Evolutionary conservation across 2,797 vertebrate genomes (phyloP), one percentile per base, ranked within the genome.

Genomic region (Dromococcyx pavoninus): DNA sequence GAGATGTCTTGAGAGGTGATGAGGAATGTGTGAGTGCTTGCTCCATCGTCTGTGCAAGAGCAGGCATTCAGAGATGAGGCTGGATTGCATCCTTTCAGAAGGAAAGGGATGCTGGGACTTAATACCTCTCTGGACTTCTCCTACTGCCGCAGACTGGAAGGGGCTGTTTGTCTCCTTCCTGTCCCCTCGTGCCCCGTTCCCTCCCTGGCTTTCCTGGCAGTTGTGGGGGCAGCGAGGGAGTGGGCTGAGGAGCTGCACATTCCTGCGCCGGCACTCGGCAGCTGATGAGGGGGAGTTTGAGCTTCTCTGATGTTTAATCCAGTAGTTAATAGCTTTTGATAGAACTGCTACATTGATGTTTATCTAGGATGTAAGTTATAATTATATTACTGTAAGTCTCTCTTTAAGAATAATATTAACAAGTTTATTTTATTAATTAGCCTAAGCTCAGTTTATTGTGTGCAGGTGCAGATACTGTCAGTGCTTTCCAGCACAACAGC

Each of bases 231-330:
- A 10, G 3, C 1, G 5, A 8, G 35, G 3, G 25, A 22, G 56
- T 2, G 27, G 41, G 7, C 17, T 0, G 69, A 32, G 77, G 61
- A 18, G 65, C 58, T 30, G 3, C 1, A 0, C 0, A 2, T 22
- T 24, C 32, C 75, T 11, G 51, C 13, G 25, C 17, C 9, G 17
- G 32, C 28, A 0, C 27, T n/a, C 0, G 1, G 43, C 30, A 28
- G n/a, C 48, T 30, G 43, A 1, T 28, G 5, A 7, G 4, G 1
- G 1, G 9, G 21, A 44, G 12, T 25, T 30, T 13, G 61, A 67
- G 83, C 48, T 54, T 22, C 64, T 33, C 44, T 54, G 28, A 8
- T 3, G 7, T 39, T 35, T 50, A 32, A 50, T 69, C 19, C 5
- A 4, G 5, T 14, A 25, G 39, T 56, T 87, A 23, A 7, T 46